Evolutionary conservation across 2,113 vertebrate genomes (phyloP).

Genomic region (Empidonax traillii): DNA sequence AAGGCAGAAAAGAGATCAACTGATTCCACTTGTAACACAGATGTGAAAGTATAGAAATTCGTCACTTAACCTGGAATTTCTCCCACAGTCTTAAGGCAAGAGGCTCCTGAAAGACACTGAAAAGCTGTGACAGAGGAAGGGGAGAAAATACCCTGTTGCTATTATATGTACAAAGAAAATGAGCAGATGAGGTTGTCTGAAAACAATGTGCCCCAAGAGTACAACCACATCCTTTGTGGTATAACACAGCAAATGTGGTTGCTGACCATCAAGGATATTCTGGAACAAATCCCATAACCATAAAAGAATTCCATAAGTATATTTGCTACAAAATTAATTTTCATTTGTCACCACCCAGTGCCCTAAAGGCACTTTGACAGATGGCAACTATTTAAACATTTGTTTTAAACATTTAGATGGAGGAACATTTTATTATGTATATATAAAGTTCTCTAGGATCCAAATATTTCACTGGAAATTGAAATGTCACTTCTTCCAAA

Average conservation of each 20-base stretch:
- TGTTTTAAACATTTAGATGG: conserved; percentile 28
- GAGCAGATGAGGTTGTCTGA: neutral
- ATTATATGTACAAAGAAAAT: neutral
- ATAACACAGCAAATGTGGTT: neutral
- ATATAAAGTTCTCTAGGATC: neutral
- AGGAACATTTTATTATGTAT: conserved; percentile 27
- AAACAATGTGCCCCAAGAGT: neutral
- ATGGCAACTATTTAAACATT: conserved; percentile 32
- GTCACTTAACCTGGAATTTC: neutral
- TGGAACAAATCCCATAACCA: neutral
- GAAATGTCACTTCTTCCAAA: conserved; percentile 17
- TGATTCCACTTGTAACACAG: neutral
- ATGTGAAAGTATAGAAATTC: neutral
- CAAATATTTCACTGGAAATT: conserved; percentile 41
- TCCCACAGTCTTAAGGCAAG: neutral
- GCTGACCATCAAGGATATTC: neutral
- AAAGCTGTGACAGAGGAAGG: neutral
- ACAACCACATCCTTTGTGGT: neutral
- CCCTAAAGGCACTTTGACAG: neutral
- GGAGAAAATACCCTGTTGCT: neutral
- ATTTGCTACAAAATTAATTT: neutral
- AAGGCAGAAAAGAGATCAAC: neutral
- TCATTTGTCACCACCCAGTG: conserved; percentile 15
- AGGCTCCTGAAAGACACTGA: neutral
- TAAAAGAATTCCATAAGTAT: neutral